Evolutionary conservation across 1,140 invertebrate genomes (phyloP), one percentile per base, ranked within the genome.

Genomic region (Nymphalis io): DNA sequence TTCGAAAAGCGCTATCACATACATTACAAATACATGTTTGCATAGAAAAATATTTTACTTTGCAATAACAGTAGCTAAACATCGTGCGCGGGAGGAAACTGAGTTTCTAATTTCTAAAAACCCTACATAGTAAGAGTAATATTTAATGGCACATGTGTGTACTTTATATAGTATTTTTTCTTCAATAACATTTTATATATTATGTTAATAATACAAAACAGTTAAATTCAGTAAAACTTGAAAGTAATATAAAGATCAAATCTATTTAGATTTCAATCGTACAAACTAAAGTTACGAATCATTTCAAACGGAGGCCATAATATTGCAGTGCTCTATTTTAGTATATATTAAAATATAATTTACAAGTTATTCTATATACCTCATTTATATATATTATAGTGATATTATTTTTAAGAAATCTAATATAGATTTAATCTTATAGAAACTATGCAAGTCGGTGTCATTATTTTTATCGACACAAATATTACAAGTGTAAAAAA

Each of bases 1-100:
- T 80, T 81, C 77, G 81, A 82, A 75, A 89, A 86, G 79, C 85
- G 73, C 79, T 88, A 88, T 88, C 85, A 88, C 85, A 89, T 87
- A 83, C 66, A 81, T 83, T 76, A 75, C 79, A 80, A 80, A 79
- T 82, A 79, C 75, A 80, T 78, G 75, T 77, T 82, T 81, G 79
- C 76, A 72, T 87, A 88, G 72, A 89, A 89, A 88, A 89, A 88
- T 88, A 90, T 85, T 80, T 82, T 71, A 78, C 61, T 79, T 76
- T 80, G 60, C 70, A 73, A 78, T 78, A 84, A 85, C 77, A 84
- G 79, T 81, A 75, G 79, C 78, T 75, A 74, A 73, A 78, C 78
- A 78, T 78, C 77, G 83, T 74, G 73, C 58, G 51, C 68, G 76
- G 73, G 81, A 83, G 79, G 70, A 79, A 80, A 78, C 80, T 82